Percentiles rank a stretch among this genome's conserved stretches.
Conservation (phyloP, 2,888 invertebrate genomes). For the Dasypolia templi region DNA sequence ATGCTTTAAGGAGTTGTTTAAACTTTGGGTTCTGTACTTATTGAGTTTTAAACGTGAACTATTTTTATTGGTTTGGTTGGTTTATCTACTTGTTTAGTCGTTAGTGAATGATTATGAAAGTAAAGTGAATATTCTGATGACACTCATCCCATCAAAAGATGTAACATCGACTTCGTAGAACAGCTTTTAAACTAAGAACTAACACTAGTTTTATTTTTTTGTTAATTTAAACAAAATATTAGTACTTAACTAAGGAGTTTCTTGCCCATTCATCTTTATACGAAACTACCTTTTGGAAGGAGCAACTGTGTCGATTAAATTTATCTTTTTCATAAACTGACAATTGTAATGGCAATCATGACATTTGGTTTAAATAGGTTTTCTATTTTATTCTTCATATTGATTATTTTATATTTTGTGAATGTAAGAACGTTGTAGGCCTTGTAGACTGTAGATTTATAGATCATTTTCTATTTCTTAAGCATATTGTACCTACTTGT, state of each 20-base stretch:
- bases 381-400: too few relatives aligned
- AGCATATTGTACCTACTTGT: too few relatives aligned
- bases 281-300: background rate
- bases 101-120: background rate
- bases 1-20: constrained; percentile 34
- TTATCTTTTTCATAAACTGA: background rate
- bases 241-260: background rate
- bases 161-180: background rate
- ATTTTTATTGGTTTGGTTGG: background rate
- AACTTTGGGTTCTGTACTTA: constrained; percentile 19
- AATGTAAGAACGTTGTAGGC: too few relatives aligned
- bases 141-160: background rate
- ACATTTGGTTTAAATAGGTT: too few relatives aligned
- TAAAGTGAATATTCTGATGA: background rate
- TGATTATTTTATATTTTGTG: too few relatives aligned
- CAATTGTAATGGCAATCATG: too few relatives aligned
- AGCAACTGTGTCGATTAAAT: background rate
- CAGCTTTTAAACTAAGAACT: too few relatives aligned
- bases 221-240: background rate
- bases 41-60: constrained; percentile 1
- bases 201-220: too few relatives aligned
- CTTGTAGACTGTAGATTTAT: too few relatives aligned
- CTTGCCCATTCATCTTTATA: background rate
- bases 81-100: background rate
- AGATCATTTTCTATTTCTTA: too few relatives aligned